Evolutionary conservation across 1,140 invertebrate species (phyloP).

Genomic region (Drosophila ficusphila): DNA sequence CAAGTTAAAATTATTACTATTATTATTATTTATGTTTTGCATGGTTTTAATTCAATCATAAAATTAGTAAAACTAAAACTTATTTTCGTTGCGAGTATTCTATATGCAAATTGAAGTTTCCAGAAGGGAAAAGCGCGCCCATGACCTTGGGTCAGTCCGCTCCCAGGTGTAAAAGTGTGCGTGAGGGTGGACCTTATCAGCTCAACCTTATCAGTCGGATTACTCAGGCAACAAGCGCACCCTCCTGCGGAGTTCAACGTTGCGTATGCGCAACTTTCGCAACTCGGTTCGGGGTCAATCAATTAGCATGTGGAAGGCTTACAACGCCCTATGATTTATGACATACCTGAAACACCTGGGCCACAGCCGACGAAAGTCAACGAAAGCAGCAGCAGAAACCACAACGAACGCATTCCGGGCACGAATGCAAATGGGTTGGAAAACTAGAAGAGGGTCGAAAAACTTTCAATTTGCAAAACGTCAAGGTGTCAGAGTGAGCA

Average conservation of each 20-base stretch:
- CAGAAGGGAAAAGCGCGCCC: background rate
- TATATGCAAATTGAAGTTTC: background rate
- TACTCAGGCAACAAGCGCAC: conserved; percentile 15
- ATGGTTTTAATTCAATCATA: no score
- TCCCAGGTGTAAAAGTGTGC: background rate
- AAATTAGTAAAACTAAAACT: no score
- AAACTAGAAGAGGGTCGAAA: background rate
- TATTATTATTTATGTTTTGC: background rate
- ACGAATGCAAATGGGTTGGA: background rate
- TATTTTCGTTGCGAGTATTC: no score
- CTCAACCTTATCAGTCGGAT: conserved; percentile 28
- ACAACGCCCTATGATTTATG: conserved; percentile 36
- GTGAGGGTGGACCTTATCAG: conserved; percentile 32
- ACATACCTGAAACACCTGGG: conserved; percentile 53
- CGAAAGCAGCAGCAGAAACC: conserved; percentile 9
- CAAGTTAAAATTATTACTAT: background rate
- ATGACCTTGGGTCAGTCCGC: conserved; percentile 12
- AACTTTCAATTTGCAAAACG: conserved; percentile 25
- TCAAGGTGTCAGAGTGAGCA: conserved; percentile 9
- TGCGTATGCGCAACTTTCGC: conserved; percentile 44
- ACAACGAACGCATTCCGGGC: conserved; percentile 19
- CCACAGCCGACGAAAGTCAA: conserved; percentile 6
- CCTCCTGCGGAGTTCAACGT: conserved; percentile 26
- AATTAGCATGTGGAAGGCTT: conserved; percentile 37
- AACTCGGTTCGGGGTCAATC: conserved; percentile 36